Evolutionary conservation across 2,888 invertebrate species (phyloP).

Genomic region (Pristionchus arcanus): DNA sequence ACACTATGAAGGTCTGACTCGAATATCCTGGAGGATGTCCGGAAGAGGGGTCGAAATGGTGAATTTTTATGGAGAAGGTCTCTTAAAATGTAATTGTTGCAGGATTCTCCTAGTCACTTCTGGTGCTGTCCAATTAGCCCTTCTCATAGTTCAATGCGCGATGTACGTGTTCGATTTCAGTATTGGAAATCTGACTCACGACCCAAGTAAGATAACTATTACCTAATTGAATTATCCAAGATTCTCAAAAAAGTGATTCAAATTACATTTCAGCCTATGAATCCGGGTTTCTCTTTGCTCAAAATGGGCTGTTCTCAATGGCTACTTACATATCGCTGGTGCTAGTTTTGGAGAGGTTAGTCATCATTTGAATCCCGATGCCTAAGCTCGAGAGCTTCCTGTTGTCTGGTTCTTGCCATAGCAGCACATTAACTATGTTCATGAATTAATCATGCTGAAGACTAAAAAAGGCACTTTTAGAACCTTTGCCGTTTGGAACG

Average conservation of each 20-base stretch:
- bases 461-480: no score
- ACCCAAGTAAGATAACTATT: neutral
- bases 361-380: no score
- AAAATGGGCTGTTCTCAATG: neutral
- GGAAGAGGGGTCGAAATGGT: no score
- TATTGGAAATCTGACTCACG: neutral
- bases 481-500: conserved; percentile 16
- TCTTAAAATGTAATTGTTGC: no score
- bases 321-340: neutral
- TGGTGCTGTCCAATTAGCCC: neutral
- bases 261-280: no score
- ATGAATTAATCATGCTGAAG: no score
- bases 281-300: neutral
- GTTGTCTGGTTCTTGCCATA: no score
- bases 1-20: no score
- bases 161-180: neutral
- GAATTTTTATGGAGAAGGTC: no score
- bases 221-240: neutral
- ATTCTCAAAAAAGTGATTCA: neutral
- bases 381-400: no score
- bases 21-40: no score
- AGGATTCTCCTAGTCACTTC: neutral
- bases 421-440: no score
- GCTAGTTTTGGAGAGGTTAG: neutral
- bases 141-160: neutral